These are phyloP conservation scores for Danio tinwini DNA, from an alignment of 2,797 vertebrate genomes.

Conservation along the genomic window DNA sequence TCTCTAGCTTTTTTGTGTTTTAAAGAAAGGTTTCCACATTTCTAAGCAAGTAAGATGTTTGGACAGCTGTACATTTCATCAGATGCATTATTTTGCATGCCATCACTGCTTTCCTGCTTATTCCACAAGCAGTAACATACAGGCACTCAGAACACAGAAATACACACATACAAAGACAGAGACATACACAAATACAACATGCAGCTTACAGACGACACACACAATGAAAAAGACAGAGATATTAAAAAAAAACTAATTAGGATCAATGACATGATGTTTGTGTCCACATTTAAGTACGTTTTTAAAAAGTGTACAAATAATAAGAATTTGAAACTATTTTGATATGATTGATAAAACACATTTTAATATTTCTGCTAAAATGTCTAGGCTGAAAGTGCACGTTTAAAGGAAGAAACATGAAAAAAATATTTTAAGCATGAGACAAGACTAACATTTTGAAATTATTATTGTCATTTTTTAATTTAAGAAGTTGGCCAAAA, in stretches of 20 bases:
- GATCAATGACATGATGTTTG: constrained; percentile 20
- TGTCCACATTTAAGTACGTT: neutral
- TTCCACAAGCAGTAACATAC: constrained; percentile 15
- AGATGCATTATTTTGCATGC: constrained; percentile 71
- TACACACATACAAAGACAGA: constrained; percentile 21
- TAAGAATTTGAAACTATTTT: neutral
- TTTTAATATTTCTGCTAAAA: neutral
- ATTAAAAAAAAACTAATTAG: constrained; percentile 14
- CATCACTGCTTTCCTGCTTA: constrained; percentile 50
- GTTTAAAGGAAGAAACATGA: no score
- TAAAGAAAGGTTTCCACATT: neutral
- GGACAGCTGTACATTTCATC: constrained; percentile 67
- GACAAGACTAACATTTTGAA: no score
- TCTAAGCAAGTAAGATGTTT: constrained; percentile 51
- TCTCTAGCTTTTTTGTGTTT: neutral
- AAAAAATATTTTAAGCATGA: no score
- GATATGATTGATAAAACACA: neutral
- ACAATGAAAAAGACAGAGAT: neutral
- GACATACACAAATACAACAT: constrained; percentile 25
- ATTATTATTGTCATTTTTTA: no score
- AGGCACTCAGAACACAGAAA: constrained; percentile 12
- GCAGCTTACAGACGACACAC: constrained; percentile 16
- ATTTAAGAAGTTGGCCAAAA: no score
- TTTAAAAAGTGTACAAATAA: neutral
- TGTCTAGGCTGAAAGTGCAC: no score